Evolutionary conservation across 2,113 vertebrate genomes (phyloP).

Genomic region (Entomyzon cyanotis): DNA sequence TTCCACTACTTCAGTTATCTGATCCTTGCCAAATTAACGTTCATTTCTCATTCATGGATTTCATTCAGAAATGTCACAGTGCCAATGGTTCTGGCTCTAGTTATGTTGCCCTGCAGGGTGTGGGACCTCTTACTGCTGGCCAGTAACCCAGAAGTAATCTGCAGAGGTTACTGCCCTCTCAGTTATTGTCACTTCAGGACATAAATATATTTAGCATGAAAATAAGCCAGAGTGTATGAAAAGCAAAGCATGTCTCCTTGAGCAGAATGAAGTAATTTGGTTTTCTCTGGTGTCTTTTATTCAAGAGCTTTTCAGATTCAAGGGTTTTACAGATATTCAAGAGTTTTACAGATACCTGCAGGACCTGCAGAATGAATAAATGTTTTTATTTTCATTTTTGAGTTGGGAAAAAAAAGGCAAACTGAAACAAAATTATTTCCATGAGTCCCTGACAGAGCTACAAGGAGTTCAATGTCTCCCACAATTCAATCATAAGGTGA

Average conservation of each 20-base stretch:
- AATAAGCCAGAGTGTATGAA: background rate
- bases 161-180: background rate
- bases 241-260: background rate
- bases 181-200: background rate
- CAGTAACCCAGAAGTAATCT: background rate
- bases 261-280: background rate
- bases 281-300: background rate
- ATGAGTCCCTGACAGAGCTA: background rate
- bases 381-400: constrained; percentile 53
- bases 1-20: background rate
- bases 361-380: constrained; percentile 10
- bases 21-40: background rate
- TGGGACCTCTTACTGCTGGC: background rate
- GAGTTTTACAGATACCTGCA: constrained; percentile 23
- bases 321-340: constrained; percentile 4
- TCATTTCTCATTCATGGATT: constrained; percentile 5
- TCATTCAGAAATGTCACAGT: background rate
- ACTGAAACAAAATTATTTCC: constrained; percentile 27
- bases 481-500: constrained; percentile 1
- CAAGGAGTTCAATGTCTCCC: background rate
- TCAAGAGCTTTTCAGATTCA: background rate
- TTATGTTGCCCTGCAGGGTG: background rate
- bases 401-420: background rate
- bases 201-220: background rate
- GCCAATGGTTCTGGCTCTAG: background rate